Conservation (phyloP, 2,888 invertebrate genomes). For the Cancer borealis region DNA sequence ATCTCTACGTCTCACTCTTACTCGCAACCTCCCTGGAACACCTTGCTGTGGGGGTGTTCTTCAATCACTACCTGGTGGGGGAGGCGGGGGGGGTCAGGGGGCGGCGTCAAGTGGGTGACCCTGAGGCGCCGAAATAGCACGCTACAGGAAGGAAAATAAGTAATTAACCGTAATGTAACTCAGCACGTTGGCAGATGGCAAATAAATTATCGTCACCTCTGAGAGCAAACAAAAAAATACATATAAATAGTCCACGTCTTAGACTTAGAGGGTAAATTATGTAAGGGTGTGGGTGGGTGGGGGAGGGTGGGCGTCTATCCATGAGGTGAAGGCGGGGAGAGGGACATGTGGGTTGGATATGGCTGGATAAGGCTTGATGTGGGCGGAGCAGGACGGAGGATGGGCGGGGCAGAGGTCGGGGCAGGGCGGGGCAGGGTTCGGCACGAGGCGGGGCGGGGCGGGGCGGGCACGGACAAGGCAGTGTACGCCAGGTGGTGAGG, state of each 20-base stretch:
- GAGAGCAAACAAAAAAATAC: not conserved
- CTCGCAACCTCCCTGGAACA: not conserved
- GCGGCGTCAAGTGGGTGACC: not conserved
- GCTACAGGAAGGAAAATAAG: not conserved
- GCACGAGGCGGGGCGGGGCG: conserved; percentile 31
- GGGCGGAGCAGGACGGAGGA: not conserved
- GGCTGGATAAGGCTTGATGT: conserved; percentile 14
- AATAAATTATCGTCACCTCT: not conserved
- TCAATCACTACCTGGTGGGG: not conserved
- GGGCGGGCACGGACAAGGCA: not conserved
- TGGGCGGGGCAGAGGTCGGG: conserved; percentile 42
- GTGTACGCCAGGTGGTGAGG: conserved; percentile 36
- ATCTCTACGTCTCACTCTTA: not conserved
- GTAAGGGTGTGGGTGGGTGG: not conserved
- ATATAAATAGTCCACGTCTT: not conserved
- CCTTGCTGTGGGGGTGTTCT: not conserved
- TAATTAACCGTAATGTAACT: conserved; percentile 16
- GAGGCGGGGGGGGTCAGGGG: not conserved
- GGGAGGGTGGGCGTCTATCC: not conserved
- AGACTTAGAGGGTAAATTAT: not conserved
- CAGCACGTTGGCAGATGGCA: not conserved
- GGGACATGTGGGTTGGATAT: not conserved
- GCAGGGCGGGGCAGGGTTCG: not conserved
- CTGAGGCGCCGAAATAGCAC: not conserved
- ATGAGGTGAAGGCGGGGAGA: not conserved